Conservation (phyloP, 2,888 invertebrate species). For the Protonemura montana region DNA sequence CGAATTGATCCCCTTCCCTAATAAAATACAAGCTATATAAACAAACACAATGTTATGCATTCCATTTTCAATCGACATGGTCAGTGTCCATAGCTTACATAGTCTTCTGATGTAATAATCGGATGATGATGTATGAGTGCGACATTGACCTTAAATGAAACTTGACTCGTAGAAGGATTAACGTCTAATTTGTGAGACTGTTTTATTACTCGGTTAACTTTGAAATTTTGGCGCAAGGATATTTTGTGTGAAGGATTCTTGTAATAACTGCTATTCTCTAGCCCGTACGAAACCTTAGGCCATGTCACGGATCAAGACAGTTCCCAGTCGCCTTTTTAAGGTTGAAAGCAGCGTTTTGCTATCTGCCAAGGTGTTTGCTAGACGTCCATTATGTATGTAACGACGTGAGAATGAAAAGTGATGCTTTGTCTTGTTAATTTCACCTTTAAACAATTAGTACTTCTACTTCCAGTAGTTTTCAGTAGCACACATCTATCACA, state of each 20-base stretch:
- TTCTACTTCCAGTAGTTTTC: neutral
- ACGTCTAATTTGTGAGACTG: neutral
- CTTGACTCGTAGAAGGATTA: neutral
- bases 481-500: neutral
- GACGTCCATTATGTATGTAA: neutral
- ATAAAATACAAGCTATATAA: no score
- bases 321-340: neutral
- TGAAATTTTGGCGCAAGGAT: slow-evolving; percentile 12
- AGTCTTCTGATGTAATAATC: neutral
- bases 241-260: neutral
- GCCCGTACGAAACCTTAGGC: neutral
- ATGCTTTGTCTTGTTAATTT: neutral
- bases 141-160: neutral
- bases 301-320: neutral
- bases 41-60: no score
- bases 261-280: neutral
- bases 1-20: no score
- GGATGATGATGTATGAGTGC: neutral
- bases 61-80: no score
- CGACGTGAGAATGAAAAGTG: neutral
- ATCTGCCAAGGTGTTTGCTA: neutral
- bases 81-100: no score
- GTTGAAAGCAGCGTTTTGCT: neutral
- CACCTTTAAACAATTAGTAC: neutral
- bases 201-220: neutral